Evolutionary conservation across 2,113 vertebrate genomes (phyloP).

Genomic region (Ahaetulla prasina): DNA sequence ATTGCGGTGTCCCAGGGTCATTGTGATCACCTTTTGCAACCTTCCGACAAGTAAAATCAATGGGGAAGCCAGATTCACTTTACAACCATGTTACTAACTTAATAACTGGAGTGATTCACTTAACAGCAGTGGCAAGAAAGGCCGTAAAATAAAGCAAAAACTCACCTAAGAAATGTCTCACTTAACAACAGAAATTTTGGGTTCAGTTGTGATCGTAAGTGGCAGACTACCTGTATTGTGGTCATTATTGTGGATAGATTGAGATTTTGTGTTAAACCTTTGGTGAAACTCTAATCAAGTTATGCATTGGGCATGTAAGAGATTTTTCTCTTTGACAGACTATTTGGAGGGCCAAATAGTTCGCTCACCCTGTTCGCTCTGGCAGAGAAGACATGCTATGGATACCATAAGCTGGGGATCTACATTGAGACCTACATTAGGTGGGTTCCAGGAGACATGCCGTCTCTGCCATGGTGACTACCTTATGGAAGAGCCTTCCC

Average conservation of each 20-base stretch:
- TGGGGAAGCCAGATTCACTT: background rate
- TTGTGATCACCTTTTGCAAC: background rate
- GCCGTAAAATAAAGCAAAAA: background rate
- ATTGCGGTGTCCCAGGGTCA: background rate
- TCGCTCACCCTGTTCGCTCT: background rate
- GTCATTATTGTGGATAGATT: background rate
- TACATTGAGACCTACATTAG: background rate
- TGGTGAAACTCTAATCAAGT: constrained; percentile 33
- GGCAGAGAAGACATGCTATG: background rate
- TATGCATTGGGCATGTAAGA: background rate
- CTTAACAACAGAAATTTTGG: background rate
- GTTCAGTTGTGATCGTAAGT: background rate
- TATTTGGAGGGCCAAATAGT: background rate
- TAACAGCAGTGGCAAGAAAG: background rate
- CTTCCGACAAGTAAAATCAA: background rate
- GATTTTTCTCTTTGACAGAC: constrained; percentile 23
- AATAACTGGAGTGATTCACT: background rate
- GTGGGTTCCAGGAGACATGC: background rate
- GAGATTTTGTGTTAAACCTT: background rate
- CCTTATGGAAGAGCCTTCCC: background rate
- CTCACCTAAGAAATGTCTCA: background rate
- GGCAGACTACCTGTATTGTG: background rate
- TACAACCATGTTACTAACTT: background rate
- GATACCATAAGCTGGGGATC: background rate
- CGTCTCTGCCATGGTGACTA: background rate